Percentiles rank a stretch among this genome's conserved stretches.
Conservation (phyloP, 2,888 invertebrate species). For the Scelioninae gen. 1 region DNA sequence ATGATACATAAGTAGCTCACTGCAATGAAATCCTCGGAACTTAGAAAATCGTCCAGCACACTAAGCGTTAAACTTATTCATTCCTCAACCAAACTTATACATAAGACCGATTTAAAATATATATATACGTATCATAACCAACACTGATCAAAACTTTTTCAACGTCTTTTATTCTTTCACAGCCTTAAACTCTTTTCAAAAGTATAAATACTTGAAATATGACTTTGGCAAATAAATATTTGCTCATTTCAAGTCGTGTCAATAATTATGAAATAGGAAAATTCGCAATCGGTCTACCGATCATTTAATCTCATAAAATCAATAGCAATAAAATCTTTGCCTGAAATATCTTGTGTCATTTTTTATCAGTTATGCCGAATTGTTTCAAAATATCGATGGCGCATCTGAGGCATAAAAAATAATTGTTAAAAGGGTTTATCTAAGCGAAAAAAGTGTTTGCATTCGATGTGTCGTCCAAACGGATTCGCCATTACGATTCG, state of each 20-base stretch:
- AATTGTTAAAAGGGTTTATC: slow-evolving; percentile 42
- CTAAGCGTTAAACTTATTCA: slow-evolving; percentile 13
- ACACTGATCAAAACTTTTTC: not conserved
- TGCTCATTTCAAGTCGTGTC: not conserved
- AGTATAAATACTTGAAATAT: not conserved
- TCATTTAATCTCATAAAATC: slow-evolving; percentile 4
- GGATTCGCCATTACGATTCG: slow-evolving; percentile 71
- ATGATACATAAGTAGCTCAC: slow-evolving; percentile 46
- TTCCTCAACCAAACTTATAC: not conserved
- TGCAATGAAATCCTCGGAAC: slow-evolving; percentile 57
- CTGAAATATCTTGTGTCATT: slow-evolving; percentile 21
- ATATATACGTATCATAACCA: too few species aligned
- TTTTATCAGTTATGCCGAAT: slow-evolving; percentile 17
- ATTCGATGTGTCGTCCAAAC: slow-evolving; percentile 59
- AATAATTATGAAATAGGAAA: not conserved
- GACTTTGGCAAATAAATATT: not conserved
- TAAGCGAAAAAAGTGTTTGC: slow-evolving; percentile 27
- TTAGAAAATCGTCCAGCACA: slow-evolving; percentile 26
- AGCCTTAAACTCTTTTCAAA: not conserved
- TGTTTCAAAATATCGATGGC: slow-evolving; percentile 5
- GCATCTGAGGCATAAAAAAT: slow-evolving; percentile 21
- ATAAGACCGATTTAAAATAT: not conserved
- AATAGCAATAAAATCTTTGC: not conserved
- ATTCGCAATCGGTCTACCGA: slow-evolving; percentile 1
- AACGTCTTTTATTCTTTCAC: not conserved